Conservation (phyloP, 2,113 vertebrate genomes). For the Oceanites oceanicus region DNA sequence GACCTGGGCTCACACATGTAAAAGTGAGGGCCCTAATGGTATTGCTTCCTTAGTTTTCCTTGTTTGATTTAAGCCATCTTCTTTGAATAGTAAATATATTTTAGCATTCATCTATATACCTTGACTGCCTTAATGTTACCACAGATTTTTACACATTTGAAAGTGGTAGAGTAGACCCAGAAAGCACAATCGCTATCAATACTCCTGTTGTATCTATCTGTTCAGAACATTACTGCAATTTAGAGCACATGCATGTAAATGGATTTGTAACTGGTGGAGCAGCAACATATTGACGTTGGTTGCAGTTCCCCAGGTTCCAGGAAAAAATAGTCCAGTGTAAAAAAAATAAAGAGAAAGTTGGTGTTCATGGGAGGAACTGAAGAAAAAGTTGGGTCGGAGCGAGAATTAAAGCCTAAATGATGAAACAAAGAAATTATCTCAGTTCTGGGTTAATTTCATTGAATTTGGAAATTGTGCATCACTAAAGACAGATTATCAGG, state of each 20-base stretch:
- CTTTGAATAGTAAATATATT: conserved; percentile 72
- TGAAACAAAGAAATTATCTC: neutral
- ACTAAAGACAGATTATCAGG: neutral
- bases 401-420: conserved; percentile 10
- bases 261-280: conserved; percentile 42
- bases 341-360: conserved; percentile 57
- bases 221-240: conserved; percentile 44
- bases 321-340: conserved; percentile 44
- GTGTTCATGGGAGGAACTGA: conserved; percentile 35
- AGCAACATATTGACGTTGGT: conserved; percentile 27
- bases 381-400: conserved; percentile 21
- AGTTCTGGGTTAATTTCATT: neutral
- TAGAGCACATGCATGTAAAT: conserved; percentile 53
- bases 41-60: conserved; percentile 73
- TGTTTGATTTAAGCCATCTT: conserved; percentile 76
- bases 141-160: conserved; percentile 71
- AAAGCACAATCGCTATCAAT: conserved; percentile 71
- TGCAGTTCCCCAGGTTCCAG: conserved; percentile 51
- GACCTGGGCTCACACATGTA: neutral
- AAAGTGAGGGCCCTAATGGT: conserved; percentile 5
- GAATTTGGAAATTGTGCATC: neutral
- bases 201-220: conserved; percentile 1
- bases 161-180: conserved; percentile 71
- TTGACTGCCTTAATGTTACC: conserved; percentile 81
- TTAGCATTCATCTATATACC: conserved; percentile 78